These are phyloP conservation scores for Sericinus montela DNA, from an alignment of 2,888 invertebrate genomes.

Conservation along the genomic window DNA sequence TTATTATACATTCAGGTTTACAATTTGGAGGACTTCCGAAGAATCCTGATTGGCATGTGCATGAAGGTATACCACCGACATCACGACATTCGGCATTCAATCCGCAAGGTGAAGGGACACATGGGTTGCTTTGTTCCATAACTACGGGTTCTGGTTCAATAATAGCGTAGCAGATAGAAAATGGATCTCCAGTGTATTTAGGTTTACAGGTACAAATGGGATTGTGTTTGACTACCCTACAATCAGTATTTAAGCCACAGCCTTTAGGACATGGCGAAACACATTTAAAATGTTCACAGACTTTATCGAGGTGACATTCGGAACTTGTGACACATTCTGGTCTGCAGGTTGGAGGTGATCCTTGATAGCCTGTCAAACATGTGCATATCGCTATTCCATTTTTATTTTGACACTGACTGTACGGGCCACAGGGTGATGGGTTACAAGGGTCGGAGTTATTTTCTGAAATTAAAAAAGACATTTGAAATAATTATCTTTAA, in stretches of 20 bases:
- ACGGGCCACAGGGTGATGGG: constrained; percentile 89
- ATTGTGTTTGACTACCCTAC: constrained; percentile 85
- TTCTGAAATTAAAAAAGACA: constrained; percentile 40
- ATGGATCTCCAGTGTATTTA: constrained; percentile 82
- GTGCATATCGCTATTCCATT: constrained; percentile 83
- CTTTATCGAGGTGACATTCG: constrained; percentile 82
- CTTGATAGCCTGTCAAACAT: constrained; percentile 83
- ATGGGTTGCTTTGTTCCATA: constrained; percentile 74
- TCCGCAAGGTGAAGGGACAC: constrained; percentile 89
- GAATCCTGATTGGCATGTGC: constrained; percentile 82
- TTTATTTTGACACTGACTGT: constrained; percentile 80
- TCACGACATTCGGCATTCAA: constrained; percentile 82
- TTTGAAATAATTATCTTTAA: background rate
- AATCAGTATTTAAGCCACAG: constrained; percentile 84
- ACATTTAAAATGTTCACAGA: constrained; percentile 86
- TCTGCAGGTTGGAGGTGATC: constrained; percentile 84
- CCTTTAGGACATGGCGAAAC: constrained; percentile 84
- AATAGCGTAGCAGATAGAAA: constrained; percentile 67
- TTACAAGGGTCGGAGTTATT: constrained; percentile 70
- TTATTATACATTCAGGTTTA: constrained; percentile 85
- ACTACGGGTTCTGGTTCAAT: constrained; percentile 45
- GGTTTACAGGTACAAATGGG: constrained; percentile 84
- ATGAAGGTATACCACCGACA: constrained; percentile 78
- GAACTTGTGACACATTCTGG: constrained; percentile 84
- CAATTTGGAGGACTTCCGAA: constrained; percentile 87